phyloP scores from a whole-genome alignment of 2,888 invertebrate species.

The Platycheirus albimanus region DNA sequence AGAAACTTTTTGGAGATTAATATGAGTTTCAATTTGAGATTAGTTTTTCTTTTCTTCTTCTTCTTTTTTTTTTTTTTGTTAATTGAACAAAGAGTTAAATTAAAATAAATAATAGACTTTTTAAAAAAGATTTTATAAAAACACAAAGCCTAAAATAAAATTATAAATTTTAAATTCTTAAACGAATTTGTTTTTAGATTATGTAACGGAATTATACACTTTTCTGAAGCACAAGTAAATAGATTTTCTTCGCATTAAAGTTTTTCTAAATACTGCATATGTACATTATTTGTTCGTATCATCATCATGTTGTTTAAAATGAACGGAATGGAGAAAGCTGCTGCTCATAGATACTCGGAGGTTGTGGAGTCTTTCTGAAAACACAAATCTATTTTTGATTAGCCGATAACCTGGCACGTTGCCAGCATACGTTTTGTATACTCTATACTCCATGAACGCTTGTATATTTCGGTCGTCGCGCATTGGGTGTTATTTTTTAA shows the following conservation, averaged over 20 bases:
- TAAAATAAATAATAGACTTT: slow-evolving; percentile 30
- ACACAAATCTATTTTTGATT: slow-evolving; percentile 70
- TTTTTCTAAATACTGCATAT: slow-evolving; percentile 36
- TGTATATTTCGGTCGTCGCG: slow-evolving; percentile 33
- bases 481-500: slow-evolving; percentile 20
- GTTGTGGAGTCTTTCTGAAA: slow-evolving; percentile 59
- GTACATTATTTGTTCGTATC: neutral
- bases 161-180: slow-evolving; percentile 23
- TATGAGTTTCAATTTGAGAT: no score
- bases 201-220: slow-evolving; percentile 8
- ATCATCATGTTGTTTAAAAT: slow-evolving; percentile 33
- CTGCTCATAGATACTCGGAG: slow-evolving; percentile 19
- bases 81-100: slow-evolving; percentile 32
- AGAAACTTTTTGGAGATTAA: slow-evolving; percentile 93
- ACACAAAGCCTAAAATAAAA: slow-evolving; percentile 43
- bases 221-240: slow-evolving; percentile 9
- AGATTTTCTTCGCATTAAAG: slow-evolving; percentile 8
- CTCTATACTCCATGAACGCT: slow-evolving; percentile 59
- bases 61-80: slow-evolving; percentile 21
- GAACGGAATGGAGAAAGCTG: slow-evolving; percentile 56
- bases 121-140: slow-evolving; percentile 37
- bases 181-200: slow-evolving; percentile 14
- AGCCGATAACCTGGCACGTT: slow-evolving; percentile 60
- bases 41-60: slow-evolving; percentile 16
- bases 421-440: slow-evolving; percentile 56